Evolutionary conservation across 2,888 invertebrate species (phyloP).

Genomic region (Pyrrhosoma nymphula): DNA sequence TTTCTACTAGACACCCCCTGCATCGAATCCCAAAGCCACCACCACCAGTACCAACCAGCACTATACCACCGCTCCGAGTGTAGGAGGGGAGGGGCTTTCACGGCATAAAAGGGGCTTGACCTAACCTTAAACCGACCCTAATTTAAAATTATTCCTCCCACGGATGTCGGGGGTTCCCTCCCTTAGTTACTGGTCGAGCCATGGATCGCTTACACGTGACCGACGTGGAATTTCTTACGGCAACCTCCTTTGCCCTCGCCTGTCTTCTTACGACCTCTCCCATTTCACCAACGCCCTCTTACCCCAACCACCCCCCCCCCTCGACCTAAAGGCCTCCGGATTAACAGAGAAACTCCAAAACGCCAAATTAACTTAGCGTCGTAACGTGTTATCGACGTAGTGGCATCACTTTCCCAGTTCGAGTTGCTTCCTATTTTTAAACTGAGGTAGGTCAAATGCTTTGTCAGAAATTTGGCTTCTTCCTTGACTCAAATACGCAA

Average conservation of each 20-base stretch:
- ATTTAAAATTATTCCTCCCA: conserved; percentile 56
- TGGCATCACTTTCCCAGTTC: too few species aligned
- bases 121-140: conserved; percentile 48
- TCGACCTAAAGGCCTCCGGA: too few species aligned
- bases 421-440: too few species aligned
- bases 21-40: background rate
- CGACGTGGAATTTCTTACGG: background rate
- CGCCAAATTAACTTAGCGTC: too few species aligned
- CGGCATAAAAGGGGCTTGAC: conserved; percentile 21
- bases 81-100: background rate
- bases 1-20: background rate
- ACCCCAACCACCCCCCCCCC: background rate
- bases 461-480: too few species aligned
- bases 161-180: background rate
- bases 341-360: background rate
- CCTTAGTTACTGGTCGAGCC: background rate
- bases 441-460: too few species aligned
- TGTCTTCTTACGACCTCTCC: background rate
- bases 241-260: background rate
- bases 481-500: too few species aligned
- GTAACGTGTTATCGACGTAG: too few species aligned
- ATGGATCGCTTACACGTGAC: conserved; percentile 31
- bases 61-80: background rate
- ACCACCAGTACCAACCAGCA: background rate
- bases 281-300: background rate